A percentile compares a stretch with the other conserved stretches of the same genome.
These are phyloP conservation scores for Plusia festucae DNA, from an alignment of 2,888 invertebrate species.

Conservation along the genomic window DNA sequence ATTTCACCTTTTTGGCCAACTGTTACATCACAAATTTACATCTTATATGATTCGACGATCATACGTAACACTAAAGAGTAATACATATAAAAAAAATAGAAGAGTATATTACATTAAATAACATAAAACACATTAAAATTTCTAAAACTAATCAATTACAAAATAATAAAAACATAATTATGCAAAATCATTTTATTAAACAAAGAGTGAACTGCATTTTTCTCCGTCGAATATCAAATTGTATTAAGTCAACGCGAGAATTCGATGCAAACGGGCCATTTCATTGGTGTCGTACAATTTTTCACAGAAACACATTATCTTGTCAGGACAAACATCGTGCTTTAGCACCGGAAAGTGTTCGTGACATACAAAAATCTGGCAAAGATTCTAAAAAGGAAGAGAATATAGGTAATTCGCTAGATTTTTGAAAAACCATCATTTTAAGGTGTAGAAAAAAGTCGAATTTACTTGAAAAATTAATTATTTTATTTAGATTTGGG, in stretches of 20 bases:
- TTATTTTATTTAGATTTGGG: not conserved
- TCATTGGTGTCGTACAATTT: constrained; percentile 26
- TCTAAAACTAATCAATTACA: too few relatives aligned
- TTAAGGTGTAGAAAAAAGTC: not conserved
- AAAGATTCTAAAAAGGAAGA: not conserved
- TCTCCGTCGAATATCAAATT: constrained; percentile 24
- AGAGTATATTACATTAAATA: too few relatives aligned
- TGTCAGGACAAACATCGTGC: constrained; percentile 15
- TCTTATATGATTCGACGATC: too few relatives aligned
- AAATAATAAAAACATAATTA: too few relatives aligned
- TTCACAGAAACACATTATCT: constrained; percentile 34
- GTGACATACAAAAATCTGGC: constrained; percentile 11
- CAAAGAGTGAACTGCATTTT: not conserved
- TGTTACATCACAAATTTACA: too few relatives aligned
- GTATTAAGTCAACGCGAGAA: constrained; percentile 5
- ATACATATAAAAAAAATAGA: too few relatives aligned
- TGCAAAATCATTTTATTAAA: not conserved
- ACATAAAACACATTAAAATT: too few relatives aligned
- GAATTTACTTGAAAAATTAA: too few relatives aligned
- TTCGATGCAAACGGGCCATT: constrained; percentile 30
- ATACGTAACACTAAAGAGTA: too few relatives aligned
- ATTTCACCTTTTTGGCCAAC: too few relatives aligned
- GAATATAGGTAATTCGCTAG: not conserved
- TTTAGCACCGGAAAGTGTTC: not conserved
- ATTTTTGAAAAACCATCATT: not conserved